Percentiles rank a stretch among this genome's conserved stretches.
Evolutionary conservation across 35 echinoderm and acorn worm genomes (phyloP).

Genomic region (Diadema setosum): DNA sequence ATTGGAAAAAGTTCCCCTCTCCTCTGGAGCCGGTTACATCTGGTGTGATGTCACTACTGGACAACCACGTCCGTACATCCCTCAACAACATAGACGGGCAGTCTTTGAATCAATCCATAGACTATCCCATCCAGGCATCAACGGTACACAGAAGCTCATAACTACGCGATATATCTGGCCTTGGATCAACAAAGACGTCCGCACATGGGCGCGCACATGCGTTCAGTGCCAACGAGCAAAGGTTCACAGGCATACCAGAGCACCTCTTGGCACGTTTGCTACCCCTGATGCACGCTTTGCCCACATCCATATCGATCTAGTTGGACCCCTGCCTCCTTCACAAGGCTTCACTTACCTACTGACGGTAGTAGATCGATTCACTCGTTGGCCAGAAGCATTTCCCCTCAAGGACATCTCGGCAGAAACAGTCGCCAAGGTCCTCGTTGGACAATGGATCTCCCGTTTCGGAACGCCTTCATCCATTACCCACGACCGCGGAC

Average conservation of each 20-base stretch:
- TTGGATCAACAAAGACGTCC: constrained; percentile 32
- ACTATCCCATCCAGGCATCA: constrained; percentile 24
- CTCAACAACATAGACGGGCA: not conserved
- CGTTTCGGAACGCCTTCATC: not conserved
- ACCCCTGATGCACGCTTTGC: not conserved
- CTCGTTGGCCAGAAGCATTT: too few species aligned
- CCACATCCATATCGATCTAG: constrained; percentile 35
- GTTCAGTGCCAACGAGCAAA: not conserved
- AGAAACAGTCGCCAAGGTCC: not conserved
- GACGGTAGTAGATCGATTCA: too few species aligned
- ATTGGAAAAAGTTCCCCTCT: not conserved
- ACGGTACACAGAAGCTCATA: not conserved
- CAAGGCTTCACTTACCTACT: not conserved
- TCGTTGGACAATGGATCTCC: not conserved
- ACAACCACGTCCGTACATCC: constrained; percentile 1
- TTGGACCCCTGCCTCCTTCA: constrained; percentile 6
- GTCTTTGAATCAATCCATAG: not conserved
- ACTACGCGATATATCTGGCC: constrained; percentile 41
- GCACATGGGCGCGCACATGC: constrained; percentile 12
- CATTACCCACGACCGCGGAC: not conserved
- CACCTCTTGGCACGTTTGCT: not conserved
- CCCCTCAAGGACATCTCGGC: too few species aligned
- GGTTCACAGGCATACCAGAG: constrained; percentile 1
- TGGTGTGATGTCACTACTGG: not conserved
- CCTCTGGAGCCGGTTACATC: not conserved